These are phyloP conservation scores for Acleris emargana DNA, from an alignment of 2,888 invertebrate genomes.

Conservation along the genomic window DNA sequence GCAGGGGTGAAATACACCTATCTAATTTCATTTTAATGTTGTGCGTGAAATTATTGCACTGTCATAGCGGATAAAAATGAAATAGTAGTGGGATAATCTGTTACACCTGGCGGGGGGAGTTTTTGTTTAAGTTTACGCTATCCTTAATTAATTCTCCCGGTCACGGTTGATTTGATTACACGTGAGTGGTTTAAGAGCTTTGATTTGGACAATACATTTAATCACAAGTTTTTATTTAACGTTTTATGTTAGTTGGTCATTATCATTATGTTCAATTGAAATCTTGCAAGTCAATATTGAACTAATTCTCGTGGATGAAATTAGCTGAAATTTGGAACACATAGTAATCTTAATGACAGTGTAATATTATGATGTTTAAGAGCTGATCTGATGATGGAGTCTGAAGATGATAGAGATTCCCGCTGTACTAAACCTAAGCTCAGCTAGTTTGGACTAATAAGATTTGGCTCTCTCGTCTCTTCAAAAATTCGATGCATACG, in stretches of 20 bases:
- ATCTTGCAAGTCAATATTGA: too few relatives aligned
- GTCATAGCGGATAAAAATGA: constrained; percentile 75
- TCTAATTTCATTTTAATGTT: constrained; percentile 79
- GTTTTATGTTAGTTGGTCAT: too few relatives aligned
- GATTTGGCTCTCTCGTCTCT: too few relatives aligned
- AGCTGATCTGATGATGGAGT: too few relatives aligned
- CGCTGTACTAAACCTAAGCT: too few relatives aligned
- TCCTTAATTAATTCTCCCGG: constrained; percentile 71
- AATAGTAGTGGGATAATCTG: constrained; percentile 72
- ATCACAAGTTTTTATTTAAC: not conserved
- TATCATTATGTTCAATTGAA: too few relatives aligned
- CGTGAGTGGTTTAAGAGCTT: constrained; percentile 56
- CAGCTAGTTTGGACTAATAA: too few relatives aligned
- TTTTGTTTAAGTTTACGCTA: constrained; percentile 65
- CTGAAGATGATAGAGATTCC: too few relatives aligned
- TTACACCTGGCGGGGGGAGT: constrained; percentile 70
- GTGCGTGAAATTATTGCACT: constrained; percentile 80
- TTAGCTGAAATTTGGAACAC: too few relatives aligned
- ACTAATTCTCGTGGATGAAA: too few relatives aligned
- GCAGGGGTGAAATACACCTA: constrained; percentile 62
- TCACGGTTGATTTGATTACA: constrained; percentile 66
- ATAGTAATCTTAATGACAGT: too few relatives aligned
- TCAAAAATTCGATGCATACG: not conserved
- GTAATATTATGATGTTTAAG: too few relatives aligned
- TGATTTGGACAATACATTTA: not conserved